Conservation (phyloP, 92 coral and sea anemone species). For the Pocillopora grandis region DNA sequence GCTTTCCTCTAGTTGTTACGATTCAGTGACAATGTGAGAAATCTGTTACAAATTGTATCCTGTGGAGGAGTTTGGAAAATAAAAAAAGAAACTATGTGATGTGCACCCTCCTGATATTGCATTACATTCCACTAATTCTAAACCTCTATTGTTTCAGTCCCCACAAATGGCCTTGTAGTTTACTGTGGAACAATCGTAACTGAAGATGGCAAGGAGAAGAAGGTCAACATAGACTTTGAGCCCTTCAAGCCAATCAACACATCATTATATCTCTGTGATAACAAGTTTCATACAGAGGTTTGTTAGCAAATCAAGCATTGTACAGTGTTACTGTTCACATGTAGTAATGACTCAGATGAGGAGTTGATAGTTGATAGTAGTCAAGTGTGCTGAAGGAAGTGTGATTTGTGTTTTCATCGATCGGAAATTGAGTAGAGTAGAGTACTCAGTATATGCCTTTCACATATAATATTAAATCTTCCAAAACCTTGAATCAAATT, state of each 20-base stretch:
- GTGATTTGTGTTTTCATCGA: too few species aligned
- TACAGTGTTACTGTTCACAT: background rate
- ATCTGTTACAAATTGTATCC: too few species aligned
- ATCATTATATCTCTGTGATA: conserved; percentile 91
- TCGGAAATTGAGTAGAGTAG: too few species aligned
- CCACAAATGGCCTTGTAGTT: conserved; percentile 95
- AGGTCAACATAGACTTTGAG: conserved; percentile 96
- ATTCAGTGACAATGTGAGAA: too few species aligned
- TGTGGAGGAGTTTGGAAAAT: too few species aligned
- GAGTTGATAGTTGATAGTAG: too few species aligned
- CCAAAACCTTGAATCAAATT: background rate
- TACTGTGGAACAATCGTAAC: conserved; percentile 98
- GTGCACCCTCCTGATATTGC: too few species aligned
- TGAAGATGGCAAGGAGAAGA: conserved; percentile 98
- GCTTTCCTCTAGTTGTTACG: too few species aligned
- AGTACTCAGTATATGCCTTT: background rate
- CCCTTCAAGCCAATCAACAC: conserved; percentile 98
- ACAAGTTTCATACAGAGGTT: conserved; percentile 98
- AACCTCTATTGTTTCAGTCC: conserved; percentile 58
- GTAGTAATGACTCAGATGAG: background rate
- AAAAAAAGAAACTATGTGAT: too few species aligned
- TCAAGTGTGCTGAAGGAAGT: too few species aligned
- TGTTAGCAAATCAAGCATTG: background rate
- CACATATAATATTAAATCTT: background rate
- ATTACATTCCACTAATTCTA: too few species aligned